Conservation (phyloP, 2,797 vertebrate species). For the Scolopax rusticola region DNA sequence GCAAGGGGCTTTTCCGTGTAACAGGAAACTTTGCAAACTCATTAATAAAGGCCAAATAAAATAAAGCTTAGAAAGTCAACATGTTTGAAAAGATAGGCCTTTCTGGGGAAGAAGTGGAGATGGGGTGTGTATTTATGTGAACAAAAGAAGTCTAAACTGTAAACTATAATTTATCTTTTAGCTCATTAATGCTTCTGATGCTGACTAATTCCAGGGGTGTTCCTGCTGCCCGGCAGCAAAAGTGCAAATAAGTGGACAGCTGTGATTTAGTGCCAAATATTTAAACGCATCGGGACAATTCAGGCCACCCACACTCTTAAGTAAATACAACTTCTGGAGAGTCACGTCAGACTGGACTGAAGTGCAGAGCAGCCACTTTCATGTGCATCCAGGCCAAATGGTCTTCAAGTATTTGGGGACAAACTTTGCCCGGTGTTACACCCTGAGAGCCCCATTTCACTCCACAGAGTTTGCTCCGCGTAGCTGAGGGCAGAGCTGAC, state of each 20-base stretch:
- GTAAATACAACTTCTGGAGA: conserved; percentile 27
- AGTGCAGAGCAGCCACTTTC: neutral
- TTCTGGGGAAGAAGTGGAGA: neutral
- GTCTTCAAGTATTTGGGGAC: neutral
- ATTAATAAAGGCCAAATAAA: conserved; percentile 10
- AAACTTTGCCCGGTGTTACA: neutral
- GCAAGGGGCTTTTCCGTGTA: neutral
- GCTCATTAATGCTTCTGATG: conserved; percentile 20
- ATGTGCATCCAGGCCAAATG: neutral
- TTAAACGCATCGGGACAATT: conserved; percentile 47
- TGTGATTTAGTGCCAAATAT: conserved; percentile 60
- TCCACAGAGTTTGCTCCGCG: neutral
- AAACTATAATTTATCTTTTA: conserved; percentile 17
- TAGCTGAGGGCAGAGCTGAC: conserved; percentile 24
- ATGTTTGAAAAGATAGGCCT: neutral
- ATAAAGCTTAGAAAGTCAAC: conserved; percentile 1
- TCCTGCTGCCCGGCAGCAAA: conserved; percentile 46
- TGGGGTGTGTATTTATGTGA: neutral
- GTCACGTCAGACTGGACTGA: neutral
- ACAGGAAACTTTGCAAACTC: neutral
- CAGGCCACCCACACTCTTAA: conserved; percentile 51
- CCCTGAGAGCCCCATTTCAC: neutral
- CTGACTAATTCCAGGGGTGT: conserved; percentile 56
- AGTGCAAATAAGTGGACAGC: conserved; percentile 60
- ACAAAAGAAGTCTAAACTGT: conserved; percentile 26